Evolutionary conservation across 2,888 invertebrate species (phyloP).

Genomic region (Cheilosia urbana): DNA sequence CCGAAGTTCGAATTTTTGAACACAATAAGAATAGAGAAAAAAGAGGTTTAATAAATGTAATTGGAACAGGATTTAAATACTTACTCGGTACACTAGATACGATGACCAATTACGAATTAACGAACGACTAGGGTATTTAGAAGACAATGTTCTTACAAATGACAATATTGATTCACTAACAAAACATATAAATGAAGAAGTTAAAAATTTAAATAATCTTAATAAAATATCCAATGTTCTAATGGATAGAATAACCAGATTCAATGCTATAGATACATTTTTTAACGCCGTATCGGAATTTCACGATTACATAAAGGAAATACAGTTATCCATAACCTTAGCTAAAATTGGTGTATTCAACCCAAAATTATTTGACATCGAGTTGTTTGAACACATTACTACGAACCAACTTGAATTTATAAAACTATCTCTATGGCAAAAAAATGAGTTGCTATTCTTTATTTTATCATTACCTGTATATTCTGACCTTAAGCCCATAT

Average conservation of each 20-base stretch:
- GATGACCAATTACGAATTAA: not conserved
- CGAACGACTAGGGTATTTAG: not conserved
- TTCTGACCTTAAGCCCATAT: not conserved
- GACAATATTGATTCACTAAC: not conserved
- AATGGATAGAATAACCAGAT: not conserved
- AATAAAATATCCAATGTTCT: not conserved
- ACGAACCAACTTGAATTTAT: slow-evolving; percentile 9
- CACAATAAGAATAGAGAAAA: not conserved
- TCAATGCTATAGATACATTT: no score
- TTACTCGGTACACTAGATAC: slow-evolving; percentile 1
- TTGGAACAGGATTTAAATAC: not conserved
- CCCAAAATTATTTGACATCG: slow-evolving; percentile 11
- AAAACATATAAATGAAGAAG: slow-evolving; percentile 1
- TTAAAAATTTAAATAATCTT: not conserved
- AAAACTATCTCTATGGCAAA: slow-evolving; percentile 13
- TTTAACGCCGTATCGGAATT: not conserved
- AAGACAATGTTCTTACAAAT: not conserved
- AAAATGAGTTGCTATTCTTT: not conserved
- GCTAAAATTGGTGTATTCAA: not conserved
- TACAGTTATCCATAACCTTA: slow-evolving; percentile 3
- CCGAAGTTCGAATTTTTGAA: not conserved
- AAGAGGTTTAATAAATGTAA: no score
- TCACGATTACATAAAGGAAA: not conserved
- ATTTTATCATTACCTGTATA: slow-evolving; percentile 13
- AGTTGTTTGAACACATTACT: not conserved